These are phyloP conservation scores for Halesus radiatus DNA, from an alignment of 1,140 invertebrate genomes.

Conservation along the genomic window DNA sequence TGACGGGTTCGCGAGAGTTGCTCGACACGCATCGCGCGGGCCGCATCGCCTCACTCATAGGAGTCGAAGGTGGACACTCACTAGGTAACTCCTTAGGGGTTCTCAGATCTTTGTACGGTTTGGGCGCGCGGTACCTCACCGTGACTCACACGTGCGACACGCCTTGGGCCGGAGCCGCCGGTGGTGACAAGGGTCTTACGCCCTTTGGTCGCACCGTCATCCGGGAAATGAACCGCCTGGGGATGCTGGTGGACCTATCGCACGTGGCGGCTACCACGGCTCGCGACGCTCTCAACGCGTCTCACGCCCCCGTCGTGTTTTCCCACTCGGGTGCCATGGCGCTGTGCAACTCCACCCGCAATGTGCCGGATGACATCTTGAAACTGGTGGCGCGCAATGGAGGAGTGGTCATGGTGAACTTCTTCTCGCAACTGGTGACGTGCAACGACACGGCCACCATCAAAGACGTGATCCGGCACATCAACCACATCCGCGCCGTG, in stretches of 20 bases:
- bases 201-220: slow-evolving; percentile 84
- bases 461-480: slow-evolving; percentile 89
- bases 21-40: slow-evolving; percentile 81
- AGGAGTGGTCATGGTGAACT: slow-evolving; percentile 93
- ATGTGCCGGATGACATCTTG: slow-evolving; percentile 90
- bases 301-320: slow-evolving; percentile 92
- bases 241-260: slow-evolving; percentile 95
- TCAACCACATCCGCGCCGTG: slow-evolving; percentile 85
- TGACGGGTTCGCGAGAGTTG: slow-evolving; percentile 80
- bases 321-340: slow-evolving; percentile 90
- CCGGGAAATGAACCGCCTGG: slow-evolving; percentile 87
- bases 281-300: slow-evolving; percentile 84
- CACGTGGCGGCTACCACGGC: slow-evolving; percentile 91
- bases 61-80: slow-evolving; percentile 89
- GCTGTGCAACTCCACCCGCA: slow-evolving; percentile 88
- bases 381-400: slow-evolving; percentile 85
- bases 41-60: slow-evolving; percentile 86
- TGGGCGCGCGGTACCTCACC: slow-evolving; percentile 86
- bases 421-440: slow-evolving; percentile 87
- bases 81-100: slow-evolving; percentile 88
- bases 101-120: slow-evolving; percentile 85
- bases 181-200: slow-evolving; percentile 71
- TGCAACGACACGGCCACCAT: slow-evolving; percentile 84
- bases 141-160: slow-evolving; percentile 86
- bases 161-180: slow-evolving; percentile 77